Base-by-base conservation (phyloP, 2,797 vertebrate species). In the Clamator glandarius region DNA sequence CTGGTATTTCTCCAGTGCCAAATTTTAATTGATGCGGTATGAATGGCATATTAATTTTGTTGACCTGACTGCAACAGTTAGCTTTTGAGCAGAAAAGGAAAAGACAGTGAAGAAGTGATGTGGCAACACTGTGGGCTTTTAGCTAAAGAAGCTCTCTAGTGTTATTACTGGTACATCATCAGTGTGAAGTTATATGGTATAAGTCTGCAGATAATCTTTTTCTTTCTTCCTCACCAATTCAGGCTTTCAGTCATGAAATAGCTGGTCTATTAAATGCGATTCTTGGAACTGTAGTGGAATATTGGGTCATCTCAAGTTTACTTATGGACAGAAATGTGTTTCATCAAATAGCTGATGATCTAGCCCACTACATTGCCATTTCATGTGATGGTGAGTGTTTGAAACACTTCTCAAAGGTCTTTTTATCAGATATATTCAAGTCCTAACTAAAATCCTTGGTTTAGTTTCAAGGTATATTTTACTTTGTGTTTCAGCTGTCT, bases 251-350 rank as follows among this genome's bases (percentile, higher is more conserved):
- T 62, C 90, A 96, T 95, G 97, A 98, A 95, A 89, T 99, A 91
- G 96, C 97, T 39, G 96, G 95, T 91, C 97, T 98, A 2, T 55
- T 99, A 95, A 98, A 98, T 97, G 98, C 98, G 87, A 97, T 99
- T 93, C 97, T 99, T 93, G 98, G 98, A 89, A 98, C 98, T 51
- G 92, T 98, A 91, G 98, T 99, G 95, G 99, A 99, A 92, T 99
- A 98, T 94, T 99, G 99, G 98, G 98, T 98, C 96, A 95, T 98
- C 91, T 98, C 98, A 87, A 97, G 99, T 94, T 97, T 98, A 51
- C 98, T 97, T 87, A 97, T 98, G 90, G 98, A 99, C 97, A 98
- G 97, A 97, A 98, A 95, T 33, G 86, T 98, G 44, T 97, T 99
- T 89, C 96, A 97, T 89, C 98, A 98, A 69, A 95, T 98, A 95